A percentile compares a stretch with the other conserved stretches of the same genome.
phyloP scores from a whole-genome alignment of 2,797 vertebrate species.

The Neosilurus mollespiculum region DNA sequence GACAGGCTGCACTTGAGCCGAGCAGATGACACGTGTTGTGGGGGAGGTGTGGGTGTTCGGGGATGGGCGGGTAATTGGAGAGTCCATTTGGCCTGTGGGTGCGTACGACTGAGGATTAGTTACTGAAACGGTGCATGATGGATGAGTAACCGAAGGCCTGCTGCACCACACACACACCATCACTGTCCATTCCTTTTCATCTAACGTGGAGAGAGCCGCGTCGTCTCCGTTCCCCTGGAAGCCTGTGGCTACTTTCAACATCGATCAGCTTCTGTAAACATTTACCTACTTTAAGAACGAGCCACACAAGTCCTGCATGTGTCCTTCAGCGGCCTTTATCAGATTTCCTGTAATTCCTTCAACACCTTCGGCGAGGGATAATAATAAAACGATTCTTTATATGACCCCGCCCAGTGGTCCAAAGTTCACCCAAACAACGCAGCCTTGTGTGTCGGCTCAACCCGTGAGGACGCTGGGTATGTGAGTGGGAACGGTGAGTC shows the following conservation, averaged over 20 bases:
- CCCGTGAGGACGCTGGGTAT: neutral
- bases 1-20: neutral
- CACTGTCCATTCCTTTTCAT: neutral
- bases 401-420: neutral
- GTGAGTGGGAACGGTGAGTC: constrained; percentile 31
- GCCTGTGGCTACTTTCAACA: neutral
- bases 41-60: constrained; percentile 29
- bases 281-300: neutral
- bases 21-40: constrained; percentile 26
- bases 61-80: constrained; percentile 22
- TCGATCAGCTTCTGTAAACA: neutral
- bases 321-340: neutral
- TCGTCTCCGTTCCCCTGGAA: neutral
- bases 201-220: neutral
- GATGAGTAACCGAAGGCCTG: constrained; percentile 4
- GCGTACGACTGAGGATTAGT: constrained; percentile 2
- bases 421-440: neutral
- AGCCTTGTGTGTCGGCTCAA: neutral
- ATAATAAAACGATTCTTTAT: neutral
- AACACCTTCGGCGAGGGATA: neutral
- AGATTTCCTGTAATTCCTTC: neutral
- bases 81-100: constrained; percentile 6
- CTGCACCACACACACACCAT: neutral
- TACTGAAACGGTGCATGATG: constrained; percentile 2
- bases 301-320: neutral